Evolutionary conservation across 2,797 vertebrate species (phyloP).

Genomic region (Rhabdophis nuchalis): DNA sequence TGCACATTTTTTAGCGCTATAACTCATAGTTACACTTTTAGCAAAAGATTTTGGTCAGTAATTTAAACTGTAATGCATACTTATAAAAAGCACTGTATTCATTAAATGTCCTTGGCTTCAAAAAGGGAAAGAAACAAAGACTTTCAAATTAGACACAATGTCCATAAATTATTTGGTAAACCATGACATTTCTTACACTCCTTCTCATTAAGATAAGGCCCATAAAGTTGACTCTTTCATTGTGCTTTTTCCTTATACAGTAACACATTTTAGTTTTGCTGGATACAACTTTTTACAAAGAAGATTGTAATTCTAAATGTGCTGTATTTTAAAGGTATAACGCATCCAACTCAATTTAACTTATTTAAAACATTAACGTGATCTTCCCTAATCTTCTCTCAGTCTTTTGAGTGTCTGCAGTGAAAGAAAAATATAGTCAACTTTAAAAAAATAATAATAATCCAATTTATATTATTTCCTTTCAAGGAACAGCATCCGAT

Average conservation of each 20-base stretch:
- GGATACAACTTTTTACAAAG: background rate
- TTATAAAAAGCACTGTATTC: slow-evolving; percentile 23
- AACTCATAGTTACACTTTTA: slow-evolving; percentile 21
- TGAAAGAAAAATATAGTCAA: background rate
- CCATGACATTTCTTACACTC: slow-evolving; percentile 2
- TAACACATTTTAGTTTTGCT: slow-evolving; percentile 6
- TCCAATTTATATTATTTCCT: background rate
- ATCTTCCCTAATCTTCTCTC: background rate
- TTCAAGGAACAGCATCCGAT: background rate
- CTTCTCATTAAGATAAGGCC: slow-evolving; percentile 20
- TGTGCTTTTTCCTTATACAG: background rate
- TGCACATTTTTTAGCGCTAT: background rate
- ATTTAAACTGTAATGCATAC: slow-evolving; percentile 7
- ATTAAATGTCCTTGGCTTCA: slow-evolving; percentile 6
- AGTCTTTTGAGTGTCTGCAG: background rate
- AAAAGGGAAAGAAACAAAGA: background rate
- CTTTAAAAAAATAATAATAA: background rate
- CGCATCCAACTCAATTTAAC: background rate
- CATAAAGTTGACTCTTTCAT: slow-evolving; percentile 2
- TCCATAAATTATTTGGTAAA: slow-evolving; percentile 11
- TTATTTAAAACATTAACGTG: background rate
- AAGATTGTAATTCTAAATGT: background rate
- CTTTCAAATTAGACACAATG: slow-evolving; percentile 28
- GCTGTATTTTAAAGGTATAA: background rate
- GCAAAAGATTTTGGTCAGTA: slow-evolving; percentile 9